Conservation (phyloP, 2,888 invertebrate genomes). For the Trichopria drosophilae region DNA sequence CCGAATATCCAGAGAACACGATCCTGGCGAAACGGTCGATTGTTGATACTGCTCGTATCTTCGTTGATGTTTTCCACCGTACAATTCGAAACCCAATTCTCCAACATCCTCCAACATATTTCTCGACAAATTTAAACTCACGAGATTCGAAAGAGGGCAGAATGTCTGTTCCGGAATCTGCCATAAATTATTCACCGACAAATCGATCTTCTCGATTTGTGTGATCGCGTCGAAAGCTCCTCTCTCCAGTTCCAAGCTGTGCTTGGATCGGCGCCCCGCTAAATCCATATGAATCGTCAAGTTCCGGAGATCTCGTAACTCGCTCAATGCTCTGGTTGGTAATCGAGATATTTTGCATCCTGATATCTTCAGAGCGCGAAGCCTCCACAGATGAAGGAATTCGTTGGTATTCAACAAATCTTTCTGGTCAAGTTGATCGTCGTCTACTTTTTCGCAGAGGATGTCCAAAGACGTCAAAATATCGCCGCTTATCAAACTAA, state of each 20-base stretch:
- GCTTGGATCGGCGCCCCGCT: conserved; percentile 44
- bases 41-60: conserved; percentile 54
- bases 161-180: conserved; percentile 84
- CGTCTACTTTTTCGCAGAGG: conserved; percentile 23
- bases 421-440: conserved; percentile 33
- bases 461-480: conserved; percentile 51
- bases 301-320: conserved; percentile 79
- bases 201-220: conserved; percentile 80
- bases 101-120: conserved; percentile 87
- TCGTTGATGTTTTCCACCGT: conserved; percentile 42
- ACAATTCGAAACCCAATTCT: conserved; percentile 81
- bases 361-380: conserved; percentile 79
- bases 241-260: conserved; percentile 79
- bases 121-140: conserved; percentile 80
- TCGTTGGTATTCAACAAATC: conserved; percentile 53
- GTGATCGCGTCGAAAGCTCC: conserved; percentile 77
- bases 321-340: conserved; percentile 77
- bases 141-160: conserved; percentile 78
- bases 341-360: conserved; percentile 85
- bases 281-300: conserved; percentile 80
- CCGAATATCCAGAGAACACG: conserved; percentile 80
- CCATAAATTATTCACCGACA: conserved; percentile 89
- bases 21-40: background rate
- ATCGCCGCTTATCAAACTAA: conserved; percentile 80
- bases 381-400: conserved; percentile 77